Base-by-base conservation (phyloP, 1,140 invertebrate species). In the Heterodera carotae region DNA sequence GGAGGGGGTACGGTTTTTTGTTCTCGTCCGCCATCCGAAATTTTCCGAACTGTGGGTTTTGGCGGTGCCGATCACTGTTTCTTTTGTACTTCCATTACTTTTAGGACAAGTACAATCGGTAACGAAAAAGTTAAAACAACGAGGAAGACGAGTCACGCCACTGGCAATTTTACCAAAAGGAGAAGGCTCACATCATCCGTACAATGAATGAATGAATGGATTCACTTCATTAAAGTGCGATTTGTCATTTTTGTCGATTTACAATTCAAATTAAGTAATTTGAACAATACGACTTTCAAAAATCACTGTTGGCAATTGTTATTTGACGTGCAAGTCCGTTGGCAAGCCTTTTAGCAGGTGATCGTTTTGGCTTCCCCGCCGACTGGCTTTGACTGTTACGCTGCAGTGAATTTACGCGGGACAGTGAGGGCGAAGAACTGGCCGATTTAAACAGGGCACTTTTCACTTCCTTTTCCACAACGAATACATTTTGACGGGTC, bases 401-500 rank as follows among this genome's bases (percentile, higher is more conserved):
- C 12, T 22, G 29, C 2, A 66, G 62, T 15, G 62, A 66, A 34
- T 66, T 34, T 29, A 27, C 33, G 3, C 62, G 62, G 2, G 62
- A 66, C 29, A 66, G 33, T 15, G 62, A 31, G 29, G 62, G 62
- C 6, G 62, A 66, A 0, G 62, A 12, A 22, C 62, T 25, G 62
- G 62, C n/a, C 62, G 62, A 66, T 27, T 66, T 66, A 27, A 66
- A 66, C 62, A 66, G 62, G 7, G 62, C 62, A 27, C 33, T 66
- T 27, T 66, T 66, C 62, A 66, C 62, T 59, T 64, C 76, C 12
- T 76, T 39, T 33, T 80, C 79, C 56, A 80, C 60, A 53, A 80
- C 48, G 79, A 80, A 80, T 12, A 80, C 81, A 62, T 80, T 80
- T 25, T 53, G 33, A 29, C 79, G 79, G 1, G n/a, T 31, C 76